These are phyloP conservation scores for Bombus pascuorum DNA, from an alignment of 1,140 invertebrate species.

Conservation along the genomic window DNA sequence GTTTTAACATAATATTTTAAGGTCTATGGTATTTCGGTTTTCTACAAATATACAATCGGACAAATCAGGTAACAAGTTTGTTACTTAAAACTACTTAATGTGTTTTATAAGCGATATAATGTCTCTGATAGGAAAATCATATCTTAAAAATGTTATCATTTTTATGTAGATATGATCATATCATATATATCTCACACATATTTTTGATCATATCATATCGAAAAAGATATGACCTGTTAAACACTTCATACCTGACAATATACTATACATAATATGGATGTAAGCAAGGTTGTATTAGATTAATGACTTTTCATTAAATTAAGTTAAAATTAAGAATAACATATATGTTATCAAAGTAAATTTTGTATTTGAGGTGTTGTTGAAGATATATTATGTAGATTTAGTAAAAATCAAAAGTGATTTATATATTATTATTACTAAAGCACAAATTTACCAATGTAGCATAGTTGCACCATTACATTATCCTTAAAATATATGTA, in stretches of 20 bases:
- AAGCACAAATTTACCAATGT: constrained; percentile 25
- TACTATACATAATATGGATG: constrained; percentile 13
- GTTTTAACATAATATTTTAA: constrained; percentile 18
- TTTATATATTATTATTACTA: constrained; percentile 2
- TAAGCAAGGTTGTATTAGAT: constrained; percentile 35
- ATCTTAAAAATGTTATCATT: constrained; percentile 19
- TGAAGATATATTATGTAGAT: constrained; percentile 26
- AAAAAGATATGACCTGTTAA: constrained; percentile 44
- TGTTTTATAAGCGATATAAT: constrained; percentile 19
- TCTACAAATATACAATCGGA: constrained; percentile 1
- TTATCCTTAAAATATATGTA: constrained; percentile 23
- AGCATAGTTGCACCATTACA: constrained; percentile 12
- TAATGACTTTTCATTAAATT: constrained; percentile 44
- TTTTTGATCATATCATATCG: constrained; percentile 39
- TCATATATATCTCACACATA: constrained; percentile 25
- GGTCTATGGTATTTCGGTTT: constrained; percentile 13
- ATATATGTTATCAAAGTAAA: constrained; percentile 31
- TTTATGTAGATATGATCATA: constrained; percentile 14
- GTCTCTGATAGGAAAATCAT: constrained; percentile 5
- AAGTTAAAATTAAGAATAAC: constrained; percentile 32
- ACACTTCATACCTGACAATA: constrained; percentile 58
- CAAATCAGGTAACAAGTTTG: constrained; percentile 13
- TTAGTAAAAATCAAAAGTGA: not conserved
- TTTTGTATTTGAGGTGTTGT: constrained; percentile 36
- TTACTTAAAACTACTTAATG: constrained; percentile 37